These are phyloP conservation scores for Etia nguti DNA, from an alignment of 2,113 vertebrate species.

Conservation along the genomic window DNA sequence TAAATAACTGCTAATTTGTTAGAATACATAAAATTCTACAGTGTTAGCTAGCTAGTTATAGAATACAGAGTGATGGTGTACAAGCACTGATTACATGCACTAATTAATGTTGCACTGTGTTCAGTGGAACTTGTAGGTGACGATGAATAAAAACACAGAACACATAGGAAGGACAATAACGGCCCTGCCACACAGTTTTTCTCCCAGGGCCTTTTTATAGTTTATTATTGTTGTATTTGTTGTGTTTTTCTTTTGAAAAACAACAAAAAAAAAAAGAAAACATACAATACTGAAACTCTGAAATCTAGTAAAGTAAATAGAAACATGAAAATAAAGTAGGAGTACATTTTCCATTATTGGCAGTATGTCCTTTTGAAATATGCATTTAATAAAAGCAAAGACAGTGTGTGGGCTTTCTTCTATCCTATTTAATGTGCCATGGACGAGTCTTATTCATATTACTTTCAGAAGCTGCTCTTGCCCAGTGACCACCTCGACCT, in stretches of 20 bases:
- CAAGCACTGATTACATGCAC: not conserved
- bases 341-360: not conserved
- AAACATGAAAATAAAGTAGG: not conserved
- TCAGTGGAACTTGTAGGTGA: not conserved
- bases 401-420: fast-evolving
- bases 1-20: fast-evolving
- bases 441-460: not conserved
- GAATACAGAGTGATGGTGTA: not conserved
- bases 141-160: not conserved
- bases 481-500: not conserved
- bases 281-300: not conserved
- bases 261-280: not conserved
- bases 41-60: fast-evolving
- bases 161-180: not conserved
- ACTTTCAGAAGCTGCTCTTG: not conserved
- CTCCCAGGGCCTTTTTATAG: not conserved
- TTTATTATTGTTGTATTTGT: not conserved
- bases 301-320: not conserved
- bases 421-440: fast-evolving
- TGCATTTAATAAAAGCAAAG: not conserved
- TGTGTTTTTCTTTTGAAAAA: not conserved
- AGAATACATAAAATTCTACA: fast-evolving
- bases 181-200: too few species aligned
- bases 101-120: not conserved
- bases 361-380: not conserved